Evolutionary conservation across 2,888 invertebrate genomes (phyloP), one percentile per base, ranked within the genome.

Genomic region (Oscheius sp.): DNA sequence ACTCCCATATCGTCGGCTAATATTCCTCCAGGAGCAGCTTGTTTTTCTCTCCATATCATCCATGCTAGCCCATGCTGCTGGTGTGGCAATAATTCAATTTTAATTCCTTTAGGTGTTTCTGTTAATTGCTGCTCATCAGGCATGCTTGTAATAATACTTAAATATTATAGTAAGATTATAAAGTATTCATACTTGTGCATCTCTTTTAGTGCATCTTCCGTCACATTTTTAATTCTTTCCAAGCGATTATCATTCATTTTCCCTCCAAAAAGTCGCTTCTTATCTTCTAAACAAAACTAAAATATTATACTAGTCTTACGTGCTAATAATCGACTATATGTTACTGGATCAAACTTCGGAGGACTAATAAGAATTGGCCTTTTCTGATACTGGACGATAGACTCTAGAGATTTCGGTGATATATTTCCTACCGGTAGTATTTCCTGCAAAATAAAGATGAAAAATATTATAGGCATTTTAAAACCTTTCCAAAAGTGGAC

Each of bases 11-110:
- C 89, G 82, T 89, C 89, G 69, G 89, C 89, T 88, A 77, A 25
- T 78, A 96, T 92, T 15, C 96, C 96, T 0, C 95, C 94, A 0
- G 93, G 93, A 63, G 91, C 91, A 15, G 85, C 78, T 87, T 94
- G 93, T n/a, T 89, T 89, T 88, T 96, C 96, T 23, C 96, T 89
- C 94, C 95, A 96, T 23, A 90, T 84, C 82, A 96, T 89, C 95
- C 96, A 96, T 12, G 92, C 91, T 0, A 96, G 88, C 0, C 93
- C 96, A 82, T 92, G 52, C 69, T 83, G 82, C 67, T 85, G 85
- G 45, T 85, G 85, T 2, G 69, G 75, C 84, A 85, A 80, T 57
- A 85, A 53, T 3, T 84, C 80, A 10, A 83, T 53, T 2, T 61
- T 66, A n/a, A 84, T 31, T 10, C 80, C 82, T 4, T 72, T 50